Conservation (phyloP, 2,113 vertebrate species). For the Cephalopterus ornatus region DNA sequence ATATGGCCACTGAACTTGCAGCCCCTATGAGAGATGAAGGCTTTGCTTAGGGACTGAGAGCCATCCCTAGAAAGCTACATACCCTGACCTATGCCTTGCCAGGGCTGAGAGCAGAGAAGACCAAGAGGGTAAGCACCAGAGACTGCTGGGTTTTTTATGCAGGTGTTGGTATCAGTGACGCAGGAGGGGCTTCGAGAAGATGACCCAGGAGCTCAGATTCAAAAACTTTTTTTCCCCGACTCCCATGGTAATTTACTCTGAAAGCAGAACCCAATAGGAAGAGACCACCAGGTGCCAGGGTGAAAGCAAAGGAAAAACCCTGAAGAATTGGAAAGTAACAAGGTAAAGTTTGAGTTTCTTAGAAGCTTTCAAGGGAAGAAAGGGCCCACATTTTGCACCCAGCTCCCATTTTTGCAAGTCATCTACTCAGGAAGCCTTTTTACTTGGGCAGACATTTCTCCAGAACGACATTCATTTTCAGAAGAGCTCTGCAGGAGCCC, state of each 20-base stretch:
- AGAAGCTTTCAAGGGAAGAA: background rate
- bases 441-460: background rate
- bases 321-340: background rate
- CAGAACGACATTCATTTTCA: background rate
- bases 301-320: background rate
- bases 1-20: background rate
- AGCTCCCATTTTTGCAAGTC: background rate
- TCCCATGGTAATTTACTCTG: background rate
- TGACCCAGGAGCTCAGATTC: background rate
- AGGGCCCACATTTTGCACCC: background rate
- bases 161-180: background rate
- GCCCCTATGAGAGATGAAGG: background rate
- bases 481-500: background rate
- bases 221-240: background rate
- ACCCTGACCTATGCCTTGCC: background rate
- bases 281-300: background rate
- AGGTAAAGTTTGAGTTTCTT: background rate
- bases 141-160: background rate
- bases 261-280: background rate
- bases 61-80: background rate
- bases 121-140: background rate
- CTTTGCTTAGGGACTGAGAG: background rate
- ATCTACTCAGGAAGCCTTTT: background rate
- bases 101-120: background rate
- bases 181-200: background rate